Conservation (phyloP, 2,888 invertebrate genomes). For the Caenorhabditis zanzibari region DNA sequence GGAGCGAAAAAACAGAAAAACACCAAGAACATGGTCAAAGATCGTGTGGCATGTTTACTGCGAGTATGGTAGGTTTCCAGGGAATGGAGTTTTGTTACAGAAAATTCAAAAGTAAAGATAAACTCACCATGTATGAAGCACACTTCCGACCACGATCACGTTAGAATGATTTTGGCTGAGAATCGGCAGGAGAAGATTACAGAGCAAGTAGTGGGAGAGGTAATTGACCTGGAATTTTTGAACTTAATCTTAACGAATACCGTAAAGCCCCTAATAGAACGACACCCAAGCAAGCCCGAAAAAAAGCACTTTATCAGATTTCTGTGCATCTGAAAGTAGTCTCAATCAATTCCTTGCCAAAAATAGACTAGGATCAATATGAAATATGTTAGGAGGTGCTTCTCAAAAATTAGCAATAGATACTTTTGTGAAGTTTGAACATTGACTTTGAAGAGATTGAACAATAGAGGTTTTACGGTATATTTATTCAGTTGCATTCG, state of each 20-base stretch:
- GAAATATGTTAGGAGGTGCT: no score
- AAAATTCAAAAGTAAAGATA: neutral
- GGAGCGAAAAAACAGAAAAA: slow-evolving; percentile 31
- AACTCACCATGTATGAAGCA: slow-evolving; percentile 81
- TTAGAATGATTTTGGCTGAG: slow-evolving; percentile 77
- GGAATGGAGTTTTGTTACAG: no score
- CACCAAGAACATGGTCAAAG: slow-evolving; percentile 19
- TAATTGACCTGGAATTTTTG: slow-evolving; percentile 80
- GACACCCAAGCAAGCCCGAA: no score
- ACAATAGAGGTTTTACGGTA: no score
- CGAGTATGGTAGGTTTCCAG: slow-evolving; percentile 1
- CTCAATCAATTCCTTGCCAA: no score
- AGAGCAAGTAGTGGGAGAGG: slow-evolving; percentile 81
- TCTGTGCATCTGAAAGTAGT: no score
- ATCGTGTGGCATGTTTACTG: neutral
- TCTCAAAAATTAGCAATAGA: no score
- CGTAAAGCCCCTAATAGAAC: no score
- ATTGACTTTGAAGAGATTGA: no score
- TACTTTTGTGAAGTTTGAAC: no score
- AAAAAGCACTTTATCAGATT: no score
- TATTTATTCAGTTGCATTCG: neutral
- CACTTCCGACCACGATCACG: slow-evolving; percentile 81
- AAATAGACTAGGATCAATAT: no score
- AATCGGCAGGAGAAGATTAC: slow-evolving; percentile 73
- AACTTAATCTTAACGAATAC: neutral